Evolutionary conservation across 2,113 vertebrate genomes (phyloP).

Genomic region (Arvicanthis niloticus): DNA sequence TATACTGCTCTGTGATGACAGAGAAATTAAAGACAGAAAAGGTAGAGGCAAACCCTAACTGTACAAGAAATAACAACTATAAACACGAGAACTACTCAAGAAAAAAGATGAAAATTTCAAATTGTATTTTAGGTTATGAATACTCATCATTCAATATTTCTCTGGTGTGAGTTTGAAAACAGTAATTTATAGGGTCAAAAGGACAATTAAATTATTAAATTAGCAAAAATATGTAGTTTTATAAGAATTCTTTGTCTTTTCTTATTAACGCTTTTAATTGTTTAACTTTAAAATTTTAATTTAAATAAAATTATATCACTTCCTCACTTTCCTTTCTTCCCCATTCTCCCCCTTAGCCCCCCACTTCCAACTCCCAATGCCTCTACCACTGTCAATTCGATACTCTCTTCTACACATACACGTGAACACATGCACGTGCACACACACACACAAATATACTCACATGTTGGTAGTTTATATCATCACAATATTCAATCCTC

Average conservation of each 20-base stretch:
- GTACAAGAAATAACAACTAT: not conserved
- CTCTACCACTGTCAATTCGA: not conserved
- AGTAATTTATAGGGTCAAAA: not conserved
- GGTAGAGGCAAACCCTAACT: not conserved
- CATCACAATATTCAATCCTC: constrained; percentile 12
- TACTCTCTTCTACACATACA: not conserved
- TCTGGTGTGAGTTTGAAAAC: not conserved
- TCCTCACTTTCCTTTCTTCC: not conserved
- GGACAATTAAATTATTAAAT: not conserved
- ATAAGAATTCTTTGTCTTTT: not conserved
- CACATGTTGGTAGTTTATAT: constrained; percentile 71
- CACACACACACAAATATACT: not conserved
- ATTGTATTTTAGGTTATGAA: not conserved
- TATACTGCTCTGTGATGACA: not conserved
- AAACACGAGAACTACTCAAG: not conserved
- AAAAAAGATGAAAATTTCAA: constrained; percentile 11
- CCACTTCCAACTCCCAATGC: not conserved
- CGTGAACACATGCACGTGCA: not conserved
- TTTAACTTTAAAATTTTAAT: not conserved
- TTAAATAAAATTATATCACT: not conserved
- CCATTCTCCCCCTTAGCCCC: not conserved
- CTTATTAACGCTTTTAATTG: constrained; percentile 43
- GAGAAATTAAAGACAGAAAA: not conserved
- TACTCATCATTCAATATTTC: constrained; percentile 14
- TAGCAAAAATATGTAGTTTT: not conserved